These are phyloP conservation scores for Sinodicranocentrus sp. DNA, from an alignment of 2,888 invertebrate species.

Conservation along the genomic window DNA sequence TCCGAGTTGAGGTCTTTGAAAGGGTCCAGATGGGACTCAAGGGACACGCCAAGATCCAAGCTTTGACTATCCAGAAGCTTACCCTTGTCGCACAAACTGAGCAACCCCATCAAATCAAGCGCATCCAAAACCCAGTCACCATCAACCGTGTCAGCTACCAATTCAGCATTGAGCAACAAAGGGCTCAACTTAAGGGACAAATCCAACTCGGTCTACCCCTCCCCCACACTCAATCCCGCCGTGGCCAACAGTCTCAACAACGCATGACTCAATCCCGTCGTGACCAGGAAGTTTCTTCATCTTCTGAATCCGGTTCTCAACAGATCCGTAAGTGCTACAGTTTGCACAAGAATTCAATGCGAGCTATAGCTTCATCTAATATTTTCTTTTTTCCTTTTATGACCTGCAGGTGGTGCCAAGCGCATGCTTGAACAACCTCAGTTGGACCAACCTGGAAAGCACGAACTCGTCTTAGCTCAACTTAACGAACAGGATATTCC, in stretches of 20 bases:
- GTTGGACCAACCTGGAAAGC: conserved; percentile 36
- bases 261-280: conserved; percentile 25
- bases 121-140: conserved; percentile 33
- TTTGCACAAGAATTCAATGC: not conserved
- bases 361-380: not conserved
- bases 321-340: conserved; percentile 16
- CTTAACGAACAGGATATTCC: conserved; percentile 37
- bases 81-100: conserved; percentile 38
- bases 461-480: conserved; percentile 38
- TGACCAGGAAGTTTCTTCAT: no score
- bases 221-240: conserved; percentile 25
- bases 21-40: conserved; percentile 26
- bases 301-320: not conserved
- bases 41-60: conserved; percentile 32
- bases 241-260: no score
- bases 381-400: not conserved
- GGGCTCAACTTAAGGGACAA: conserved; percentile 60
- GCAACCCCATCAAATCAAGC: conserved; percentile 9
- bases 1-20: conserved; percentile 40
- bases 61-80: conserved; percentile 36
- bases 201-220: conserved; percentile 50
- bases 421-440: conserved; percentile 41
- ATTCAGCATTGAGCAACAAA: conserved; percentile 64
- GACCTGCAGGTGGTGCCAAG: conserved; percentile 36
- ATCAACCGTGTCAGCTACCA: conserved; percentile 48